These are phyloP conservation scores for Champsocephalus esox DNA, from an alignment of 2,797 vertebrate genomes.

Conservation along the genomic window DNA sequence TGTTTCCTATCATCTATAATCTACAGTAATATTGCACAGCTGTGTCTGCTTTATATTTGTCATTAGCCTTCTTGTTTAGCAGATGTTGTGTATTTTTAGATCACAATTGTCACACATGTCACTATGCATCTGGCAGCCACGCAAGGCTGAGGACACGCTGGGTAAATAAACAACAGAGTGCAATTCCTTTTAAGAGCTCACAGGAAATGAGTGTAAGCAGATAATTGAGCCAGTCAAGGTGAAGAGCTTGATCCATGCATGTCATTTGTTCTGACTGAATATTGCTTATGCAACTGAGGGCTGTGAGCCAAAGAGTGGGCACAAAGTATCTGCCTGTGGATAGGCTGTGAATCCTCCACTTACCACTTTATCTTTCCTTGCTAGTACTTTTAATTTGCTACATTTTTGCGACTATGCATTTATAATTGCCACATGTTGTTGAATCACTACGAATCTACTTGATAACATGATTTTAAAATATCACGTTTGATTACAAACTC, in stretches of 20 bases:
- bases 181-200: slow-evolving; percentile 23
- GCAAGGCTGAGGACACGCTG: slow-evolving; percentile 2
- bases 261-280: slow-evolving; percentile 58
- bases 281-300: slow-evolving; percentile 67
- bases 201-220: slow-evolving; percentile 18
- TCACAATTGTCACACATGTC: slow-evolving; percentile 31
- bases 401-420: background rate
- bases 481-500: too few relatives aligned
- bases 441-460: background rate
- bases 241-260: slow-evolving; percentile 37
- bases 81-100: slow-evolving; percentile 50
- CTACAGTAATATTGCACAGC: slow-evolving; percentile 31
- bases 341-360: slow-evolving; percentile 7
- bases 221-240: slow-evolving; percentile 13
- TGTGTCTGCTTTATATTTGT: slow-evolving; percentile 34
- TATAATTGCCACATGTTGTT: background rate
- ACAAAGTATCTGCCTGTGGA: slow-evolving; percentile 42
- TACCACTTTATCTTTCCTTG: background rate
- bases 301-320: slow-evolving; percentile 53
- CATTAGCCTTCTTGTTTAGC: slow-evolving; percentile 49
- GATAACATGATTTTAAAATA: background rate
- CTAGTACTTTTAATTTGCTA: background rate
- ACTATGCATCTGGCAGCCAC: slow-evolving; percentile 35
- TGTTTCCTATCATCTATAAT: slow-evolving; percentile 28
- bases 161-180: slow-evolving; percentile 45